Base-by-base conservation (phyloP, 2,888 invertebrate species). In the Mythimna vitellina region DNA sequence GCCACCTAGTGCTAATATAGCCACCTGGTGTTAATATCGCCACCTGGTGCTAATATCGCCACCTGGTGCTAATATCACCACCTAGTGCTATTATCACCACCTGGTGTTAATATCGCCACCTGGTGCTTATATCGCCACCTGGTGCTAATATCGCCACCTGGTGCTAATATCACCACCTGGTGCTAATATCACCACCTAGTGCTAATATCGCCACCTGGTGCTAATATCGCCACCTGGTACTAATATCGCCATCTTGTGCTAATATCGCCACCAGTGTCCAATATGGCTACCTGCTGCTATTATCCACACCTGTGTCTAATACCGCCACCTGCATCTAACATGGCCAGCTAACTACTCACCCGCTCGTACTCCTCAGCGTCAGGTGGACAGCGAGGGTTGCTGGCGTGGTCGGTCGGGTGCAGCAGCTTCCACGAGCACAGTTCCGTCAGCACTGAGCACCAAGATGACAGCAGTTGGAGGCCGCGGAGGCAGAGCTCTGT, bases 351-450 rank as follows among this genome's bases (percentile, higher is more conserved):
- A 1, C 53, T 9, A 35, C 90, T 92, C 84, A 98, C 98, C 93
- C 99, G 96, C 95, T 99, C 99, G 90, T 99, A 99, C 94, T 99
- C 99, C 95, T 99, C 99, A 4, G 99, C 99, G 91, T 99, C 99
- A 12, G 98, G 97, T 0, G 99, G 99, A 88, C 99, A 99, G 85
- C 99, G 97, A 80, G 98, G 97, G 92, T 99, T 99, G 93, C 98
- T 98, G 92, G 99, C 98, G 92, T 99, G 99, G 96, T 99, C 99
- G 0, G 99, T 99, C 1, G 99, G 99, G 93, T 99, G 99, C 84
- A 99, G 96, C 71, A 99, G 96, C 95, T 99, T 99, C 99, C 99
- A 99, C 0, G 99, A 99, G 93, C 99, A 99, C 71, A 99, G 96
- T 94, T 99, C 99, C 0, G 99, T 99, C 0, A 99, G 98, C 64